Percentiles rank a stretch among this genome's conserved stretches.
These are phyloP conservation scores for Hormaphis cornu DNA, from an alignment of 1,140 invertebrate species.

Conservation along the genomic window DNA sequence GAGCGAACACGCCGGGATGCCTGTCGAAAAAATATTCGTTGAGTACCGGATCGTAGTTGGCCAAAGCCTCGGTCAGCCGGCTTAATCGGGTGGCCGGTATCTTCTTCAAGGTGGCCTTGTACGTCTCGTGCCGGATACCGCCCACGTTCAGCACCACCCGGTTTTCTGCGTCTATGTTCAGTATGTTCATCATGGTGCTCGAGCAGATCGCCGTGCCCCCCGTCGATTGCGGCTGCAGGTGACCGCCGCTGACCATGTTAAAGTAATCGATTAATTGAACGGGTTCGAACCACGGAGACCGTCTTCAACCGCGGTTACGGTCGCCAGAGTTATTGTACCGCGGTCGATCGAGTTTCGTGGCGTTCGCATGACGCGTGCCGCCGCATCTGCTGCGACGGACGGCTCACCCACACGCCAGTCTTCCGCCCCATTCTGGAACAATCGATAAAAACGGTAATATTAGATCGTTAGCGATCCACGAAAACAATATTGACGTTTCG, in stretches of 20 bases:
- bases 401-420: not conserved
- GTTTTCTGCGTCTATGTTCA: conserved; percentile 89
- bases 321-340: too few relatives aligned
- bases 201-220: not conserved
- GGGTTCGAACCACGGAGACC: not conserved
- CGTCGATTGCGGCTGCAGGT: conserved; percentile 16
- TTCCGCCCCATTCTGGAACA: conserved; percentile 14
- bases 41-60: conserved; percentile 90
- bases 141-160: conserved; percentile 97
- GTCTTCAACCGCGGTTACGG: not conserved
- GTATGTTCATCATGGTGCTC: conserved; percentile 55
- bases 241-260: conserved; percentile 26
- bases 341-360: not conserved
- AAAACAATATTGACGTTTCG: too few relatives aligned
- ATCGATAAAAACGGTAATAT: not conserved
- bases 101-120: conserved; percentile 86
- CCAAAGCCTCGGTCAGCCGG: conserved; percentile 75
- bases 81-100: conserved; percentile 87
- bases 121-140: conserved; percentile 93
- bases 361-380: not conserved
- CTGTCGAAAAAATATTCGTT: conserved; percentile 99
- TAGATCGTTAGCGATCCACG: too few relatives aligned
- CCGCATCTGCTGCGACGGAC: not conserved
- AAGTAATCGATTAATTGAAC: not conserved
- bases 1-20: conserved; percentile 95